phyloP scores from a whole-genome alignment of 2,113 vertebrate genomes.

The Vombatus ursinus region DNA sequence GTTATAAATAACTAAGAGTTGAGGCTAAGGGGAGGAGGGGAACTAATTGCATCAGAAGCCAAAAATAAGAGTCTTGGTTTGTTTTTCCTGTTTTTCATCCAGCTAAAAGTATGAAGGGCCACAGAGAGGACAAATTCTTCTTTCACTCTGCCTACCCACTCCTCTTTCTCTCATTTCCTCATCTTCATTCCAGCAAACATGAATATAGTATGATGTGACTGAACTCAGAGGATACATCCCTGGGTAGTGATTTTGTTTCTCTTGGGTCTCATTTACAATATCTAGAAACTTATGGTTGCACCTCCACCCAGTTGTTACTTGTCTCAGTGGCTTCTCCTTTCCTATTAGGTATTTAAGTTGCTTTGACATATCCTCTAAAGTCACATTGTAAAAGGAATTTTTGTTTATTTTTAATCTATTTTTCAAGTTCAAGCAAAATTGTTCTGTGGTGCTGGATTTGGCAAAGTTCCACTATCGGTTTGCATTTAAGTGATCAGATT shows the following conservation, averaged over 20 bases:
- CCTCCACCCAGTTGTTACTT: not conserved
- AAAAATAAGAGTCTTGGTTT: slow-evolving; percentile 24
- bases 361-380: not conserved
- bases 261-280: not conserved
- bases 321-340: not conserved
- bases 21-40: not conserved
- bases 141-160: not conserved
- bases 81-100: not conserved
- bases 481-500: not conserved
- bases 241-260: not conserved
- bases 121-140: slow-evolving; percentile 22
- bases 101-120: not conserved
- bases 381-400: not conserved
- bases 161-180: not conserved
- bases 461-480: not conserved
- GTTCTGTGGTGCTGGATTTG: not conserved
- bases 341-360: not conserved
- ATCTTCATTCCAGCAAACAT: slow-evolving; percentile 4
- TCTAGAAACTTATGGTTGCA: not conserved
- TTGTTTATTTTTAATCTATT: not conserved
- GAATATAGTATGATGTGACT: not conserved
- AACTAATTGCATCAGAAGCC: not conserved
- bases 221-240: not conserved
- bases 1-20: not conserved
- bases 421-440: not conserved